These are phyloP conservation scores for Hypselothyrea guttata DNA, from an alignment of 2,888 invertebrate genomes.

Conservation along the genomic window DNA sequence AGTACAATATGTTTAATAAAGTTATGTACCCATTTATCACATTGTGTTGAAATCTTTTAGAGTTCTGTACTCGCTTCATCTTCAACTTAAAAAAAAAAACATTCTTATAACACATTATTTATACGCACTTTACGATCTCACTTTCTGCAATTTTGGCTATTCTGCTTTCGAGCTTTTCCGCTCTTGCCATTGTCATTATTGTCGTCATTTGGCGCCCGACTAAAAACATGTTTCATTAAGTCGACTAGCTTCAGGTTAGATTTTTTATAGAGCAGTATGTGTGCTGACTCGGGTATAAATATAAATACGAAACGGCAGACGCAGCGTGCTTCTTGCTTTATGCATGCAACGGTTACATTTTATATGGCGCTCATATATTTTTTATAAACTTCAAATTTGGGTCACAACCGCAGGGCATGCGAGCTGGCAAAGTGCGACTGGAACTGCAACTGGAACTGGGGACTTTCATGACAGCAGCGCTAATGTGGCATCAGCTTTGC, in stretches of 20 bases:
- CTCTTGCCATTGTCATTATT: slow-evolving; percentile 51
- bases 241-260: slow-evolving; percentile 18
- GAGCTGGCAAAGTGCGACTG: slow-evolving; percentile 31
- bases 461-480: slow-evolving; percentile 50
- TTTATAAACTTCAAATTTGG: slow-evolving; percentile 73
- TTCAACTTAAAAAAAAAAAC: too few relatives aligned
- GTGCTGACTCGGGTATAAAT: slow-evolving; percentile 29
- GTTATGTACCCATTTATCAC: too few relatives aligned
- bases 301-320: slow-evolving; percentile 44
- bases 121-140: slow-evolving; percentile 35
- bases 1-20: too few relatives aligned
- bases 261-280: slow-evolving; percentile 14
- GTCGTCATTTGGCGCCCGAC: slow-evolving; percentile 51
- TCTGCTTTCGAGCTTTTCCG: slow-evolving; percentile 53
- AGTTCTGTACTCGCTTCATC: slow-evolving; percentile 7
- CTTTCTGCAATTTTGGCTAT: slow-evolving; percentile 36
- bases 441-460: slow-evolving; percentile 9
- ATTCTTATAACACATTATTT: slow-evolving; percentile 30
- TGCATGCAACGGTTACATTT: slow-evolving; percentile 62
- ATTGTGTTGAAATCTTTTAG: slow-evolving; percentile 8
- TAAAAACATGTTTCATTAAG: slow-evolving; percentile 33
- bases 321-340: slow-evolving; percentile 46
- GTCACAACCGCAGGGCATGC: slow-evolving; percentile 63
- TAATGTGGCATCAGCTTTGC: slow-evolving; percentile 57
- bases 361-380: slow-evolving; percentile 64